These are phyloP conservation scores for Netelia virgata DNA, from an alignment of 2,888 invertebrate species.

Conservation along the genomic window DNA sequence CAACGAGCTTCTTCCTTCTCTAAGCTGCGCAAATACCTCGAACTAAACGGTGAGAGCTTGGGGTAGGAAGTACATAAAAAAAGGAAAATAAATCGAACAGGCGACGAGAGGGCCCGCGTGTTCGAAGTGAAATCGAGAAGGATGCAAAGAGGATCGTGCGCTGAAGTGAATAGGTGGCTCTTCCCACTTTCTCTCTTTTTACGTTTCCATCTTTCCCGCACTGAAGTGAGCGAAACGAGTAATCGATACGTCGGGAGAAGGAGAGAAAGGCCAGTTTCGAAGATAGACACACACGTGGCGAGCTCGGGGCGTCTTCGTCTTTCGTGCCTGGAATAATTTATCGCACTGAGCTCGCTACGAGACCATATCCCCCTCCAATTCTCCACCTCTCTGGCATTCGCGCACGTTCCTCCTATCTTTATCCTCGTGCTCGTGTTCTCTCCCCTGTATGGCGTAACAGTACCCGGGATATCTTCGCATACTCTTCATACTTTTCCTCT, in stretches of 20 bases:
- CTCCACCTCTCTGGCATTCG: conserved; percentile 62
- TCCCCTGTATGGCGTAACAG: conserved; percentile 58
- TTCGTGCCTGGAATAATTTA: conserved; percentile 82
- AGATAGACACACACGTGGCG: conserved; percentile 62
- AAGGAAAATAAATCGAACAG: conserved; percentile 1
- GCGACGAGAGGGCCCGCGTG: conserved; percentile 39
- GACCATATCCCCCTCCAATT: conserved; percentile 44
- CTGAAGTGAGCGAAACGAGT: conserved; percentile 61
- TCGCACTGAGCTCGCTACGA: conserved; percentile 62
- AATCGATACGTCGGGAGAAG: conserved; percentile 67
- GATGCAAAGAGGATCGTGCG: conserved; percentile 65
- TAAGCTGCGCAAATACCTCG: neutral
- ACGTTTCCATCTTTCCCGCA: neutral
- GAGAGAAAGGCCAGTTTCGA: conserved; percentile 59
- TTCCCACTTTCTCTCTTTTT: conserved; percentile 13
- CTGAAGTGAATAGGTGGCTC: conserved; percentile 63
- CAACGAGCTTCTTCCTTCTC: too few species aligned
- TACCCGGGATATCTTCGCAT: conserved; percentile 56
- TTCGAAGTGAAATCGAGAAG: conserved; percentile 60
- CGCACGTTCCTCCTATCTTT: conserved; percentile 69
- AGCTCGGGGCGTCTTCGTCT: conserved; percentile 74
- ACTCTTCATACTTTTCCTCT: conserved; percentile 55
- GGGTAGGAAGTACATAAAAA: neutral
- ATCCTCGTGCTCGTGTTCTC: conserved; percentile 70
- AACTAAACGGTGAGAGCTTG: neutral